Evolutionary conservation across 2,797 vertebrate genomes (phyloP).

Genomic region (Serranus cabrilla): DNA sequence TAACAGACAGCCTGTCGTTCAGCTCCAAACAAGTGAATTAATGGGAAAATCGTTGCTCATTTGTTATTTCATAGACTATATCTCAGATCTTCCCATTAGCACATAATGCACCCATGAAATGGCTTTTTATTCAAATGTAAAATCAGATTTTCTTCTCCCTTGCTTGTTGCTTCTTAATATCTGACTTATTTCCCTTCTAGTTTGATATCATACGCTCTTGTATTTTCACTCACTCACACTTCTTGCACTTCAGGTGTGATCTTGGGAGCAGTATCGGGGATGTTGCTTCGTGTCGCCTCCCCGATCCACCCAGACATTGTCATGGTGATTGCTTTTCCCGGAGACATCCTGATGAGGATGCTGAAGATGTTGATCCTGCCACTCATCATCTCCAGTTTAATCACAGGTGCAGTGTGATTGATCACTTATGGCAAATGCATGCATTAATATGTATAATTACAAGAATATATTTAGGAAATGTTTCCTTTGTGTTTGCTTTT

Average conservation of each 20-base stretch:
- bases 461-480: too few relatives aligned
- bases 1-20: constrained; percentile 17
- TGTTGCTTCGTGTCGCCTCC: constrained; percentile 92
- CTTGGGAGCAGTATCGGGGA: constrained; percentile 92
- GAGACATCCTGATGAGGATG: constrained; percentile 99
- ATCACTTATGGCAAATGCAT: neutral
- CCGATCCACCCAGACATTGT: constrained; percentile 95
- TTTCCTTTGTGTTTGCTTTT: neutral
- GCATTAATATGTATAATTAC: neutral
- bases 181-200: constrained; percentile 7
- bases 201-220: neutral
- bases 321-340: constrained; percentile 98
- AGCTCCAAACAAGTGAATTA: constrained; percentile 22
- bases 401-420: constrained; percentile 89
- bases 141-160: neutral
- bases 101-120: neutral
- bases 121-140: neutral
- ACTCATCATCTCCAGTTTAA: constrained; percentile 99
- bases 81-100: neutral
- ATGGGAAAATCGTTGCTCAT: neutral
- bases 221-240: constrained; percentile 11
- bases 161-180: neutral
- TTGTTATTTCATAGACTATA: constrained; percentile 13
- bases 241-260: constrained; percentile 90
- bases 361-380: constrained; percentile 99